Percentiles rank a stretch among this genome's conserved stretches.
Evolutionary conservation across 2,888 invertebrate genomes (phyloP).

Genomic region (Chymomyza fuscimana): DNA sequence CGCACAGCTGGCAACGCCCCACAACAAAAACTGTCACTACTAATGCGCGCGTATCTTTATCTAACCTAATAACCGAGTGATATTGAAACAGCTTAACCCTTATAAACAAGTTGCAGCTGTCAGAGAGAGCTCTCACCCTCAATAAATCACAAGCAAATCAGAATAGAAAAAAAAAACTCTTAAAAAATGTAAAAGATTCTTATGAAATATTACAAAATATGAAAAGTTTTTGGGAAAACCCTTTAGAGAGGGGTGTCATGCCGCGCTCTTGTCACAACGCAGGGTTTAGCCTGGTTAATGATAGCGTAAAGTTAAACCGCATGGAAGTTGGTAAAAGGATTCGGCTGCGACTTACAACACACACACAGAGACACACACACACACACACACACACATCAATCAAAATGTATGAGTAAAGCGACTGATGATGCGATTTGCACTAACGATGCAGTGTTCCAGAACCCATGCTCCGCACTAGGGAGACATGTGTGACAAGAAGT

Average conservation of each 20-base stretch:
- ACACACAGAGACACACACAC: background rate
- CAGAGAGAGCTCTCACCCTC: constrained; percentile 43
- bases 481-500: constrained; percentile 63
- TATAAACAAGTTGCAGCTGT: constrained; percentile 58
- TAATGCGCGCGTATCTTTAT: constrained; percentile 47
- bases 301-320: constrained; percentile 71
- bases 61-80: constrained; percentile 67
- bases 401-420: constrained; percentile 50
- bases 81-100: constrained; percentile 74
- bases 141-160: constrained; percentile 54
- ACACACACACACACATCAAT: constrained; percentile 74
- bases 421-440: constrained; percentile 69
- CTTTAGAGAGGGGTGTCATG: constrained; percentile 23
- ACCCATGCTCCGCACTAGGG: constrained; percentile 13
- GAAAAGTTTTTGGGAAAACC: constrained; percentile 46
- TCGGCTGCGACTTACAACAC: constrained; percentile 59
- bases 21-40: constrained; percentile 51
- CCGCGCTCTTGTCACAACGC: constrained; percentile 1
- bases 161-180: background rate
- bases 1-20: constrained; percentile 30
- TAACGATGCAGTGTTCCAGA: constrained; percentile 60
- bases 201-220: constrained; percentile 64
- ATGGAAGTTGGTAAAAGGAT: constrained; percentile 48
- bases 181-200: constrained; percentile 39
- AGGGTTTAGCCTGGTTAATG: constrained; percentile 43